Base-by-base conservation (phyloP, 2,113 vertebrate genomes). In the Parotia lawesii region DNA sequence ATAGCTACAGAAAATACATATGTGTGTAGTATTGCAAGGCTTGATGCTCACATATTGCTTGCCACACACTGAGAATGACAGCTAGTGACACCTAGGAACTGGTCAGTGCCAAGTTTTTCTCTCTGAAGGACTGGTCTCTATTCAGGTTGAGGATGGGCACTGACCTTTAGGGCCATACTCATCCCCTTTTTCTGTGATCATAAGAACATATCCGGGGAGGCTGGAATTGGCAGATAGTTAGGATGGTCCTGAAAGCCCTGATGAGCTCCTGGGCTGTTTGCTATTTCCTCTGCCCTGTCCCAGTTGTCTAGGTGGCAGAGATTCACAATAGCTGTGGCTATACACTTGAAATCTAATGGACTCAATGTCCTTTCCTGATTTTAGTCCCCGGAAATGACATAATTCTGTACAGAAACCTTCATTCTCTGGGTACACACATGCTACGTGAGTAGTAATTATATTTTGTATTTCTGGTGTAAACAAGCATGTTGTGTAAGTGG, bases 391-490 rank as follows among this genome's bases (percentile, higher is more conserved):
- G 71, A 81, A 93, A 74, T 71, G 37, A 23, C 35, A 2, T 38
- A 57, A 57, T 42, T 69, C 33, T 57, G 8, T 60, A 17, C 2
- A 44, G 42, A 66, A 65, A 25, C 25, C 50, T 92, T 74, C 1
- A 0, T 9, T 23, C 17, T 67, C 33, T 67, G 12, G 40, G n/a
- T 65, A 27, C 23, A 15, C 37, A 11, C 0, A 1, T 64, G 25
- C 35, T 62, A 3, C 40, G 16, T 24, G 53, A 50, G 48, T 60
- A 78, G 57, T 65, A 74, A 51, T 88, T 90, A 44, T 42, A 61
- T 50, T 77, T 72, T 64, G 23, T 65, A 33, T 92, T 96, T 89
- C 50, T 81, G 40, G 15, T 91, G 33, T 78, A 89, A 78, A 83
- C 51, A 84, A 75, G 50, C n/a, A 25, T 1, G 1, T 71, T 88